phyloP scores from a whole-genome alignment of 2,113 vertebrate species.

The Percina caprodes region DNA sequence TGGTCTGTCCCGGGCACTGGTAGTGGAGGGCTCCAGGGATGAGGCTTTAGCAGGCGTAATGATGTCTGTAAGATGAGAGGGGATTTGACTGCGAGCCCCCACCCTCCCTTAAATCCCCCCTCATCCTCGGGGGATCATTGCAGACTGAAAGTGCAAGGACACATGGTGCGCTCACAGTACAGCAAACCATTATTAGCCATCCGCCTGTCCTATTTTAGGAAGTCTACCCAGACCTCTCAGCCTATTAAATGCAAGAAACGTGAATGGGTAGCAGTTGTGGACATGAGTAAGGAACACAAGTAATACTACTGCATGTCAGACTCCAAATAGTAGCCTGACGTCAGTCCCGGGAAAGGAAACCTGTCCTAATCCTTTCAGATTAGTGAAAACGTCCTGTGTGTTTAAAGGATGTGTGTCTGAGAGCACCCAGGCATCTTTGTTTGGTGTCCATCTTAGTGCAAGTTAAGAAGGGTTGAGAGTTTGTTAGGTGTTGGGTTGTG shows the following conservation, averaged over 20 bases:
- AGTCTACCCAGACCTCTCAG: neutral
- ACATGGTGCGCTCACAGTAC: conserved; percentile 1
- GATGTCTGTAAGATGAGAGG: conserved; percentile 84
- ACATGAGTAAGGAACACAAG: neutral
- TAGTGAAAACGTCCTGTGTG: conserved; percentile 11
- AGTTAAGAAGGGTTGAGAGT: conserved; percentile 11
- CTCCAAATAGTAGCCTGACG: conserved; percentile 1
- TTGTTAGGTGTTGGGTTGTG: conserved; percentile 53
- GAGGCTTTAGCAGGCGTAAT: conserved; percentile 81
- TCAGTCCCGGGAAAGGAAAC: conserved; percentile 8
- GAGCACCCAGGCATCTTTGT: conserved; percentile 12
- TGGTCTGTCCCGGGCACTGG: conserved; percentile 80
- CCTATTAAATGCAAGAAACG: neutral
- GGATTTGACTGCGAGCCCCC: conserved; percentile 68
- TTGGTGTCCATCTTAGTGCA: conserved; percentile 30
- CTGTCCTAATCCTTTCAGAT: conserved; percentile 16
- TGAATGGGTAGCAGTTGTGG: neutral
- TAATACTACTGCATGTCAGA: neutral
- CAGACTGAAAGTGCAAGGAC: conserved; percentile 30
- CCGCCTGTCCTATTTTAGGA: neutral
- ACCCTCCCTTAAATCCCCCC: conserved; percentile 49
- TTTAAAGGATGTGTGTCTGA: conserved; percentile 5
- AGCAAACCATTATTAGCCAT: conserved; percentile 8
- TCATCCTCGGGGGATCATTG: conserved; percentile 45
- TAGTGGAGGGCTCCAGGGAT: conserved; percentile 72